Percentiles rank a stretch among this genome's conserved stretches.
These are phyloP conservation scores for Pachyramphus minor DNA, from an alignment of 2,113 vertebrate genomes.

Conservation along the genomic window DNA sequence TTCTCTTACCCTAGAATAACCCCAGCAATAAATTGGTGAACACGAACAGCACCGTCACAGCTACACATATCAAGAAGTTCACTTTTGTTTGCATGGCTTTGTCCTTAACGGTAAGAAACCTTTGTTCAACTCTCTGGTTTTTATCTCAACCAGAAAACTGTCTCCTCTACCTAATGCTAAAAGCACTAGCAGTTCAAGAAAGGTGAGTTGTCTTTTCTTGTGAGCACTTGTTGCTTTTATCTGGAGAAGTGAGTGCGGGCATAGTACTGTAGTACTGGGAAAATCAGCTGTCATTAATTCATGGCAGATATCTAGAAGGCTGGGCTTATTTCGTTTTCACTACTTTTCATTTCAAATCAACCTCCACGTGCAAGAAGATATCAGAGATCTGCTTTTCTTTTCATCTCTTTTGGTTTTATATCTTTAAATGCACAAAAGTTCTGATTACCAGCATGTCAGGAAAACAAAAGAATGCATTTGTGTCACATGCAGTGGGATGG, in stretches of 20 bases:
- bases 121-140: not conserved
- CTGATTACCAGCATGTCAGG: not conserved
- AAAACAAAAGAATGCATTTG: not conserved
- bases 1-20: constrained; percentile 81
- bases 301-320: not conserved
- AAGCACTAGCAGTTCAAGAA: not conserved
- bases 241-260: not conserved
- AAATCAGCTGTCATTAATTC: not conserved
- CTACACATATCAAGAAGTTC: constrained; percentile 93
- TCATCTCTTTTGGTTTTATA: not conserved
- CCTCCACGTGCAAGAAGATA: not conserved
- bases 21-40: constrained; percentile 89
- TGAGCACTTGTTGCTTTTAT: not conserved
- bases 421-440: not conserved
- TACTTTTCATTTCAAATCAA: not conserved
- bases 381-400: not conserved
- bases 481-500: not conserved
- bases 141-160: not conserved
- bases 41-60: constrained; percentile 77
- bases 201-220: not conserved
- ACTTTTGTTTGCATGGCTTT: constrained; percentile 90
- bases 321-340: not conserved
- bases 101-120: constrained; percentile 88
- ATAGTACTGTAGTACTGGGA: not conserved
- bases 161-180: not conserved